Evolutionary conservation across 2,113 vertebrate species (phyloP), one percentile per base, ranked within the genome.

Genomic region (Thymallus thymallus): DNA sequence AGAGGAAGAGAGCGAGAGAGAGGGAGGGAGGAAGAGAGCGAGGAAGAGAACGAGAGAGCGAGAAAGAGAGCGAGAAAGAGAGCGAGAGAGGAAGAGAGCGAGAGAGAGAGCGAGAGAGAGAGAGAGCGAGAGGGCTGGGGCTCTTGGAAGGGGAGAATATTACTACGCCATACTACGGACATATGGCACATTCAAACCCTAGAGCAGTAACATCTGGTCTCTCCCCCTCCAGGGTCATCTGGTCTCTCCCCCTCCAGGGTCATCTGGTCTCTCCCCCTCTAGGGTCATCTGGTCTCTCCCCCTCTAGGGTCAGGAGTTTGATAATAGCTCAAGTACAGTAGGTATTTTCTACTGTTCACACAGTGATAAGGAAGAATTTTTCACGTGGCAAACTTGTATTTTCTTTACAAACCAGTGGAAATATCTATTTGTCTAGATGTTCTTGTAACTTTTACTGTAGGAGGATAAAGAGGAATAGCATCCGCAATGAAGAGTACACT

Each of bases 201-300:
- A 41, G 9, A 41, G 9, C 35, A 41, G 1, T 24, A 51, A 71
- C 69, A 81, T 73, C 72, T 73, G 51, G 35, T 71, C 45, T 14
- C 24, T 41, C 35, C 29, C 29, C 55, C 30, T 64, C 45, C 29
- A 23, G n/a, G n/a, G n/a, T n/a, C 69, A 81, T 73, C 72, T 73
- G 51, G 35, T 71, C 45, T 14, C 24, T 41, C 35, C 29, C 29
- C 55, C 30, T 64, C 45, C 29, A 23, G n/a, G n/a, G n/a, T n/a
- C 69, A 81, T 73, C 72, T 73, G 51, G 35, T 71, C 45, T 14
- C 24, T 41, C 35, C 29, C 29, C 55, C 30, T 64, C 45, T 23
- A 23, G n/a, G n/a, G n/a, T n/a, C 69, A 81, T 73, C 72, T 73
- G 51, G 35, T 71, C 45, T 14, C 24, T 41, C 35, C 29, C 29